Conservation (phyloP, 2,888 invertebrate species). For the Nomada fucata region DNA sequence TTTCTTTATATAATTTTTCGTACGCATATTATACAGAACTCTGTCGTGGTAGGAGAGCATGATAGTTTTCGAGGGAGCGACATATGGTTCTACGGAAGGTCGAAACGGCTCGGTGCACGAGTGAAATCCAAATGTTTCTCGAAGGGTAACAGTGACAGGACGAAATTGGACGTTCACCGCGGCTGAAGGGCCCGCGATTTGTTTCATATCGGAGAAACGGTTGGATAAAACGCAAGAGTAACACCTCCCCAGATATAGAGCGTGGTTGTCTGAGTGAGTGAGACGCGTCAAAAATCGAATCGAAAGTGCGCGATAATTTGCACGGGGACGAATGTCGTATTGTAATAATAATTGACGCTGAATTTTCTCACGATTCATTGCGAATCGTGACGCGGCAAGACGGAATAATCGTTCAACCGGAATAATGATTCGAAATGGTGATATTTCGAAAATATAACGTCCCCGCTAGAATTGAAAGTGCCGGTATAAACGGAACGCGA, state of each 20-base stretch:
- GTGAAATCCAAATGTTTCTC: slow-evolving; percentile 9
- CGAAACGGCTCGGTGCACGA: background rate
- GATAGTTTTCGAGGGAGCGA: background rate
- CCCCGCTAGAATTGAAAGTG: background rate
- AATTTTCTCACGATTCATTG: too few species aligned
- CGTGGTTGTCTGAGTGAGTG: background rate
- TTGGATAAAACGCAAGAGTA: slow-evolving; percentile 10
- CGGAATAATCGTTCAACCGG: too few species aligned
- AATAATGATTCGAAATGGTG: too few species aligned
- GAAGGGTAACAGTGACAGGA: slow-evolving; percentile 18
- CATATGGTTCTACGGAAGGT: too few species aligned
- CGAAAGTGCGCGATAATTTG: too few species aligned
- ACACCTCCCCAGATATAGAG: background rate
- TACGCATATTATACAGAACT: background rate
- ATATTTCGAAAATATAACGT: background rate
- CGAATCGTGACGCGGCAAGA: too few species aligned
- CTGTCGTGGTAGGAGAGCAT: background rate
- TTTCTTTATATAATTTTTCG: background rate
- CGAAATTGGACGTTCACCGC: slow-evolving; percentile 27
- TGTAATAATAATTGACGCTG: too few species aligned
- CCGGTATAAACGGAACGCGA: background rate
- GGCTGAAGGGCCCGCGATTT: slow-evolving; percentile 31
- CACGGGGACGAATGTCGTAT: too few species aligned
- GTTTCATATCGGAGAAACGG: slow-evolving; percentile 28
- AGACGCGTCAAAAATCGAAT: too few species aligned